These are phyloP conservation scores for Diogma glabrata DNA, from an alignment of 2,888 invertebrate species.

Conservation along the genomic window DNA sequence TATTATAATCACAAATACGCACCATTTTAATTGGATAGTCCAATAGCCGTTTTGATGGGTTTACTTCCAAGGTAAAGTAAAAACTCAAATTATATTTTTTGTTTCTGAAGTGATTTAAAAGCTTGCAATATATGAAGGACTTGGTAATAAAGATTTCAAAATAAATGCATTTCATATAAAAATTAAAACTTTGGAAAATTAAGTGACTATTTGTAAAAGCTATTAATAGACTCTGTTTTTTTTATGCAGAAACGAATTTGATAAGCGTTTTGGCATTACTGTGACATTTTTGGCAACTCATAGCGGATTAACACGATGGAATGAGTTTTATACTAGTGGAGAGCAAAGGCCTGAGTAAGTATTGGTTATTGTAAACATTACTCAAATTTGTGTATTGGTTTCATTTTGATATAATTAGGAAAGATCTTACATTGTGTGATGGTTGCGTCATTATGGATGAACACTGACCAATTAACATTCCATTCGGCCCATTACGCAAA, in stretches of 20 bases:
- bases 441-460: neutral
- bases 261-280: constrained; percentile 72
- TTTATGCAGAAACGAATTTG: constrained; percentile 59
- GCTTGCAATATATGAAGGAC: too few species aligned
- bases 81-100: neutral
- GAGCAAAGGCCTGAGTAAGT: constrained; percentile 33
- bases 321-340: constrained; percentile 53
- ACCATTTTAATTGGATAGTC: constrained; percentile 49
- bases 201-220: neutral
- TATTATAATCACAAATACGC: constrained; percentile 20
- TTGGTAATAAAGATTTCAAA: too few species aligned
- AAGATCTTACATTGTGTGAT: too few species aligned
- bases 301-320: constrained; percentile 83
- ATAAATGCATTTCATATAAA: too few species aligned
- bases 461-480: neutral
- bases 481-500: too few species aligned
- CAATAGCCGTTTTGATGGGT: constrained; percentile 88
- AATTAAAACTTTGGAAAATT: too few species aligned
- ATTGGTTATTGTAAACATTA: too few species aligned
- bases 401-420: too few species aligned
- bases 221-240: constrained; percentile 8
- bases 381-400: too few species aligned
- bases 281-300: constrained; percentile 82
- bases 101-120: too few species aligned
- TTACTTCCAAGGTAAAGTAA: constrained; percentile 83